Base-by-base conservation (phyloP, 2,888 invertebrate species). In the Athalia cordata region DNA sequence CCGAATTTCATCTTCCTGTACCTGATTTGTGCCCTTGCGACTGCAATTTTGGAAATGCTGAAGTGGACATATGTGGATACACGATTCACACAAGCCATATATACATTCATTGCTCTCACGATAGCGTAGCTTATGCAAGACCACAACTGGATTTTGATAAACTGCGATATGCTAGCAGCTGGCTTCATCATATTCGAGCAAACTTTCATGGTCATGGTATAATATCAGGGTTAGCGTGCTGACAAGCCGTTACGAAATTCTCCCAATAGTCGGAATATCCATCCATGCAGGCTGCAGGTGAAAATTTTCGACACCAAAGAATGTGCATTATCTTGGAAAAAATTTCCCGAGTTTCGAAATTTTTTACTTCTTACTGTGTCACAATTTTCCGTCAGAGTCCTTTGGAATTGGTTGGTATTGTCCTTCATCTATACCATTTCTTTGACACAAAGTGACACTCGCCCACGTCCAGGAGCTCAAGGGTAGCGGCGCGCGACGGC, bases 381-480 rank as follows among this genome's bases (percentile, higher is more conserved):
- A 9, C 55, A n/a, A 4, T 29, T 29, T 29, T 29, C 29, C 29
- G 29, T 29, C 29, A 29, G 55, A 55, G n/a, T 13, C 62, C 45
- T 50, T 13, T 62, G 11, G 9, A 15, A 50, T 45, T 11, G 9
- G 50, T 47, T 75, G 62, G 75, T 52, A 64, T 75, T 64, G 75
- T 59, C 83, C 84, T 82, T 81, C 84, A 85, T 85, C 29, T 29
- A 88, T 86, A 89, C 89, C 89, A 89, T 89, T 89, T 88, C 89
- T 89, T 89, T 88, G 89, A 89, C 87, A 86, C 89, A 86, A 86
- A 86, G 87, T 89, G 87, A 86, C 87, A 86, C 85, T 85, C 86
- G 85, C 82, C 86, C 86, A 87, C 88, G 87, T 86, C 85, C 85
- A 84, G 86, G 81, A 83, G 83, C 52, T 62, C n/a, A 62, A 75